phyloP scores from a whole-genome alignment of 2,888 invertebrate genomes.

The Arrhopalites spinosus region DNA sequence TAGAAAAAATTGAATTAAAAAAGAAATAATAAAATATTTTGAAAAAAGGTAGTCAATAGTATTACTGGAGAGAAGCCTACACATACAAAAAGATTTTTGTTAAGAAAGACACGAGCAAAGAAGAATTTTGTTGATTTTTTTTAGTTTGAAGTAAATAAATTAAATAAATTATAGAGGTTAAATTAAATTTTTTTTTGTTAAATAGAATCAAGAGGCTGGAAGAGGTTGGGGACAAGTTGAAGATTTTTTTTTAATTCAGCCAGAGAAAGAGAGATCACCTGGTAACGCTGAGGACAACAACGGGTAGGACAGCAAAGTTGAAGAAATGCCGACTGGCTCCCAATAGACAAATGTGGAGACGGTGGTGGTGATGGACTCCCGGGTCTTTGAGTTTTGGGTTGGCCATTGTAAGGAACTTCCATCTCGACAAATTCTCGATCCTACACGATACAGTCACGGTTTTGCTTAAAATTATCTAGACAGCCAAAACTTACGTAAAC shows the following conservation, averaged over 20 bases:
- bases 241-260: not conserved
- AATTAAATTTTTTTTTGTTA: too few relatives aligned
- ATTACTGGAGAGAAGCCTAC: not conserved
- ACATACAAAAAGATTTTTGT: not conserved
- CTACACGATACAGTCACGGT: conserved; percentile 63
- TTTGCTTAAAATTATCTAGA: not conserved
- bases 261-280: conserved; percentile 48
- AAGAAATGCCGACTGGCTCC: conserved; percentile 54
- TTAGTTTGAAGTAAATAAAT: not conserved
- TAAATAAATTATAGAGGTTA: not conserved
- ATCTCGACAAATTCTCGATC: conserved; percentile 96
- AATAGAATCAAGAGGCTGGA: not conserved
- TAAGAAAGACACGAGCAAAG: not conserved
- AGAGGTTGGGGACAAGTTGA: not conserved
- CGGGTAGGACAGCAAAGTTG: conserved; percentile 56
- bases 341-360: conserved; percentile 54
- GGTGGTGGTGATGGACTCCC: conserved; percentile 61
- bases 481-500: too few relatives aligned
- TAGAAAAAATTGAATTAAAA: too few relatives aligned
- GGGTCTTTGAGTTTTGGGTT: conserved; percentile 76
- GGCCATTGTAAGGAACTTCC: conserved; percentile 92
- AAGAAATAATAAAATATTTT: too few relatives aligned
- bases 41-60: too few relatives aligned
- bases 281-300: conserved; percentile 57
- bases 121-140: not conserved